Base-by-base conservation (phyloP, 2,113 vertebrate genomes). In the Picathartes gymnocephalus region DNA sequence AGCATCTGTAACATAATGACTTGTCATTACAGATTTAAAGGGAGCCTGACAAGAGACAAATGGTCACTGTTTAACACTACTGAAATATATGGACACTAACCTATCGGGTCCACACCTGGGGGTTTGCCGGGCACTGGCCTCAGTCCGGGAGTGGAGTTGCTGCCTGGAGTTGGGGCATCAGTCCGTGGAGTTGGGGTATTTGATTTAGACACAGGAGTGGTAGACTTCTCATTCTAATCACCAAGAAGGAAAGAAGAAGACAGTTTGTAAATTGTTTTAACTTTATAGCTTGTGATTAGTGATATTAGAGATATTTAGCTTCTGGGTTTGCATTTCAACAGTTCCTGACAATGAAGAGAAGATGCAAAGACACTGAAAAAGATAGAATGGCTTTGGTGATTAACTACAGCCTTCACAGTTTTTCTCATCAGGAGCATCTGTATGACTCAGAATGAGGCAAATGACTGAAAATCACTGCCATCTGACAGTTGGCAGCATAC, bases 161-260 rank as follows among this genome's bases (percentile, higher is more conserved):
- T 98, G 95, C 98, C 98, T 84, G 98, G 98, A 68, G 98, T 98
- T 56, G 98, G 98, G 14, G 98, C 98, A 61, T 99, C 98, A 13
- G 97, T 98, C 93, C 98, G 97, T 87, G 98, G 98, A 97, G 98
- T 98, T 72, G 98, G 98, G 58, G 98, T 99, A 95, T 96, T 99
- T 71, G 98, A 99, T 93, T 98, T 98, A 64, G 98, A 98, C 91
- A 99, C 98, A 42, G 98, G 98, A 95, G 98, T 99, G 61, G 98
- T 98, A 88, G 98, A 98, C 95, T 99, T 99, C 97, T 99, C 98
- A 96, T 99, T 99, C 98, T 99, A 93, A 89, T n/a, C 84, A 88
- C 72, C 45, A 91, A 60, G 72, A 85, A 69, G 51, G 13, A 45
- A 61, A 92, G 42, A 76, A 9, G 15, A 47, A 91, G 10, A 88